phyloP scores from a whole-genome alignment of 2,888 invertebrate genomes.

The Crematogaster levior region DNA sequence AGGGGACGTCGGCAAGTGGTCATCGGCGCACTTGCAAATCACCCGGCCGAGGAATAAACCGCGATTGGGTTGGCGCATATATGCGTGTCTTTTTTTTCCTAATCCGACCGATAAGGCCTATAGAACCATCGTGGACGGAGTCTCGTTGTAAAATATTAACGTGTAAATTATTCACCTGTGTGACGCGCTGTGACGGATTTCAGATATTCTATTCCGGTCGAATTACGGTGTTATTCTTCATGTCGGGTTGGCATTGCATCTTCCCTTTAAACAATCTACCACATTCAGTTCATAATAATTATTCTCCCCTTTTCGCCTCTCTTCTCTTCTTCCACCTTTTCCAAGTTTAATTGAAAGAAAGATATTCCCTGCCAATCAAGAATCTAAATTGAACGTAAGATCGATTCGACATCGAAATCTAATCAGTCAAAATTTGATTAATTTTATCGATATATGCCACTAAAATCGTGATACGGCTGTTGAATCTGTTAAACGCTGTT shows the following conservation, averaged over 20 bases:
- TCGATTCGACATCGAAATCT: slow-evolving; percentile 11
- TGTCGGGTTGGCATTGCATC: neutral
- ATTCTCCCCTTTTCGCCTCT: neutral
- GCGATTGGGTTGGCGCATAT: slow-evolving; percentile 18
- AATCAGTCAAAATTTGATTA: slow-evolving; percentile 22
- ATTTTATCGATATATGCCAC: neutral
- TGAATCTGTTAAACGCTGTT: neutral
- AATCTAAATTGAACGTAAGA: slow-evolving; percentile 2
- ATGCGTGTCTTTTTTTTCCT: neutral
- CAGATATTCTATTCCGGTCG: neutral
- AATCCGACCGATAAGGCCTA: slow-evolving; percentile 21
- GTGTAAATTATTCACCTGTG: slow-evolving; percentile 10
- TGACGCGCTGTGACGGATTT: neutral
- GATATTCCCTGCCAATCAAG: slow-evolving; percentile 2
- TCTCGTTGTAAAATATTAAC: slow-evolving; percentile 24
- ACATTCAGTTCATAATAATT: slow-evolving; percentile 32
- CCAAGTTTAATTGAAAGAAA: slow-evolving; percentile 44
- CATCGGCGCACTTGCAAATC: slow-evolving; percentile 57
- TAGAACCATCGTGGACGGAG: neutral
- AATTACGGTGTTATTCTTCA: slow-evolving; percentile 29
- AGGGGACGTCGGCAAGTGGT: slow-evolving; percentile 47
- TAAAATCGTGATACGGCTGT: neutral
- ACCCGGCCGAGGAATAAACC: slow-evolving; percentile 56
- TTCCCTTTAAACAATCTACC: neutral
- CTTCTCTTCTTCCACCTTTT: neutral